A percentile compares a stretch with the other conserved stretches of the same genome.
Evolutionary conservation across 2,888 invertebrate species (phyloP).

Genomic region (Gastrophysa polygoni): DNA sequence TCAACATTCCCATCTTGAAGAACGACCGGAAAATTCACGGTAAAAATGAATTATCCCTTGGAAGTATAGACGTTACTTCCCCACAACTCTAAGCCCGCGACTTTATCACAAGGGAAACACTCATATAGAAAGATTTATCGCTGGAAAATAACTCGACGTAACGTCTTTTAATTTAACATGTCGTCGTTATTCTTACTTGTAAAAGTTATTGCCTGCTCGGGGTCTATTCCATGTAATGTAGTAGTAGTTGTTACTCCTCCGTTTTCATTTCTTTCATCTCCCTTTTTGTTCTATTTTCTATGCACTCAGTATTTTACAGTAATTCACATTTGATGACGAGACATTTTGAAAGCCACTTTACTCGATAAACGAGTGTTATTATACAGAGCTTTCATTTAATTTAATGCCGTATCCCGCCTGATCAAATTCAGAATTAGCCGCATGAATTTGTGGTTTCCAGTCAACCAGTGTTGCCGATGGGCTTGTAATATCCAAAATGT

Average conservation of each 20-base stretch:
- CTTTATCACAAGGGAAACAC: slow-evolving; percentile 52
- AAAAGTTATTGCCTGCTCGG: slow-evolving; percentile 37
- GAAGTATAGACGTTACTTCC: slow-evolving; percentile 26
- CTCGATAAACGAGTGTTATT: too few species aligned
- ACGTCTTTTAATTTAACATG: slow-evolving; percentile 56
- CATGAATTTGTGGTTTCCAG: too few species aligned
- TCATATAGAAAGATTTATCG: slow-evolving; percentile 56
- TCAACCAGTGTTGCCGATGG: too few species aligned
- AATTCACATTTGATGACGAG: too few species aligned
- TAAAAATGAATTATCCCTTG: slow-evolving; percentile 34
- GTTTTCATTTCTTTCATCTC: slow-evolving; percentile 25
- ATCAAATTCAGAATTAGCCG: too few species aligned
- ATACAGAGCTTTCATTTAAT: too few species aligned
- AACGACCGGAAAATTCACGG: background rate
- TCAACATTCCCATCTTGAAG: background rate
- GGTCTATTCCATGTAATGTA: slow-evolving; percentile 25
- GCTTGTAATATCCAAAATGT: too few species aligned
- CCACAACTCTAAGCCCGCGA: slow-evolving; percentile 29
- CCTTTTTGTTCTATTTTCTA: slow-evolving; percentile 1
- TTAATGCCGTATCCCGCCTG: too few species aligned
- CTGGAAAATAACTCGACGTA: slow-evolving; percentile 52
- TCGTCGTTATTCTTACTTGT: slow-evolving; percentile 49
- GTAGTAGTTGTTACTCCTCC: slow-evolving; percentile 10
- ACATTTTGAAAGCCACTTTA: too few species aligned
- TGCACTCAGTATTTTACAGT: too few species aligned